Base-by-base conservation (phyloP, 1,140 invertebrate genomes). In the Centruroides sculpturatus region DNA sequence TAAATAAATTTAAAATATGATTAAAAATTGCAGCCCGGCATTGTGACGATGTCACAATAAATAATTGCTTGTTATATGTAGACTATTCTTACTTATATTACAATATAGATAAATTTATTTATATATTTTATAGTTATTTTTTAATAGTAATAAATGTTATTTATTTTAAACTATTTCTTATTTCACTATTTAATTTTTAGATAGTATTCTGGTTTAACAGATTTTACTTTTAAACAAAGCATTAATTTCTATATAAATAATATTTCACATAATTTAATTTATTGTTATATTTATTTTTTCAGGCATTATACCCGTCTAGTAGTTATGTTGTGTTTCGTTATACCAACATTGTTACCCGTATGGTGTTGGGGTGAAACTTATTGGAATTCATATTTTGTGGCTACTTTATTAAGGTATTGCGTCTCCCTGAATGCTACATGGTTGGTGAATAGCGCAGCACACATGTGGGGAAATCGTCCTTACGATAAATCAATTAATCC, bases 371-470 rank as follows among this genome's bases (percentile, higher is more conserved):
- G 80, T 53, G 95, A 99, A 75, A 80, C 80, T 0, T 83, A 83
- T 69, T 67, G 71, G 7, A 88, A 87, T 69, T 80, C 89, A 3
- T 94, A 86, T 76, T 90, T 89, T 72, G 79, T 95, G 1, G 79
- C 85, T 11, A 83, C 85, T 4, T 74, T 96, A 67, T 82, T 95
- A 69, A 82, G 94, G 46, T 98, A 94, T 74, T 80, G 82, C 10
- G 82, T 88, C 67, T 87, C 85, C 10, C 77, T 98, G 13, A 91
- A 99, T 71, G 83, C 85, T 64, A 98, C 94, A 3, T 98, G 94
- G 93, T 76, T 74, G 5, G 77, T 79, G 8, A 80, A 80, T 68
- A 77, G 75, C 62, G 73, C 74, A n/a, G 78, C 78, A 35, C 78
- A 80, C 65, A 70, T 77, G 66, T 79, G 72, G 72, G 77, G 77